Percentiles rank a stretch among this genome's conserved stretches.
Conservation (phyloP, 2,888 invertebrate genomes). For the Portevinia maculata region DNA sequence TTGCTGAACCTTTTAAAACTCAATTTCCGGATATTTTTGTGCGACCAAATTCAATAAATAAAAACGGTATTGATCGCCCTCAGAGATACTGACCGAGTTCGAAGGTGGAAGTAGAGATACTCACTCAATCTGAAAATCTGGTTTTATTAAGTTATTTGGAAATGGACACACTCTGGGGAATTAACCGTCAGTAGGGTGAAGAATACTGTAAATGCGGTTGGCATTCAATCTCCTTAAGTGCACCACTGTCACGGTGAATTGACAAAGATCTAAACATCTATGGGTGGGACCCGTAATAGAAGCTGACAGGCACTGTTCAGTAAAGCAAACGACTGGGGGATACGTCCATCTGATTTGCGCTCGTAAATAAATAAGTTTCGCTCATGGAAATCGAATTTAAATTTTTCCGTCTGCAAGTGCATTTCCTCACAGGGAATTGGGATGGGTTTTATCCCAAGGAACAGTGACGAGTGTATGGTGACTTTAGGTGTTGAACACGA, state of each 20-base stretch:
- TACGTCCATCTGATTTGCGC: conserved; percentile 1
- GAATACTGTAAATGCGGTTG: conserved; percentile 55
- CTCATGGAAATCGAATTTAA: background rate
- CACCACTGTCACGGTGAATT: conserved; percentile 65
- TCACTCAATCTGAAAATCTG: conserved; percentile 35
- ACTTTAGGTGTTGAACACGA: background rate
- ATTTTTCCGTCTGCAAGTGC: background rate
- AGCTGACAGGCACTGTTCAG: conserved; percentile 14
- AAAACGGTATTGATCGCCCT: conserved; percentile 47
- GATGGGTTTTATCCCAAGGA: too few species aligned
- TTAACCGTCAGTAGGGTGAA: conserved; percentile 23
- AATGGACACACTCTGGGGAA: conserved; percentile 55
- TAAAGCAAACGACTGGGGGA: too few species aligned
- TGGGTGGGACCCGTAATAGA: conserved; percentile 12
- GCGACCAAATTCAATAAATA: conserved; percentile 64
- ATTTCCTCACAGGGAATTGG: too few species aligned
- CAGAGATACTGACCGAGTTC: background rate
- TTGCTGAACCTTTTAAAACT: conserved; percentile 26
- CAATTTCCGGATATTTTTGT: conserved; percentile 42
- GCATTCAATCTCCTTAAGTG: conserved; percentile 72
- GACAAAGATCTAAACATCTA: conserved; percentile 24
- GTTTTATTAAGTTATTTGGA: conserved; percentile 57
- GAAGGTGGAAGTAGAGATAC: background rate
- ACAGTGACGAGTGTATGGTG: background rate
- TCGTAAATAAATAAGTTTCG: conserved; percentile 27